phyloP scores from a whole-genome alignment of 1,140 invertebrate species.

The Eriocheir sinensis region DNA sequence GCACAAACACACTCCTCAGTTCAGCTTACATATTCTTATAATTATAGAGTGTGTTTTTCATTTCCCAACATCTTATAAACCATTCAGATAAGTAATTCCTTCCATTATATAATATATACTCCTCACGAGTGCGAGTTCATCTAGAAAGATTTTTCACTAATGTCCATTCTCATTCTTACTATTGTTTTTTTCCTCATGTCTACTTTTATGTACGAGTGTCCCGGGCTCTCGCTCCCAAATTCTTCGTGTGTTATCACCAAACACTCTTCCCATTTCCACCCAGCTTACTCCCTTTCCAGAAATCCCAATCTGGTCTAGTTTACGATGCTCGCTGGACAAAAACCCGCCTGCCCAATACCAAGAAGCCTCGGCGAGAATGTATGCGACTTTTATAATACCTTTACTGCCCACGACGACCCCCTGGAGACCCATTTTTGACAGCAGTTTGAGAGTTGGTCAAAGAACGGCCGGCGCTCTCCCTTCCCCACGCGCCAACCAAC shows the following conservation, averaged over 20 bases:
- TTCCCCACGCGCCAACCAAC: background rate
- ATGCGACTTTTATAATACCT: conserved; percentile 77
- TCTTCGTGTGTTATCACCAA: background rate
- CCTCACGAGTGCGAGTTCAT: too few species aligned
- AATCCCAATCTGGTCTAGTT: conserved; percentile 47
- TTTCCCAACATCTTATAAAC: too few species aligned
- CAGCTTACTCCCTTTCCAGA: background rate
- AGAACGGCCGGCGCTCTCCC: conserved; percentile 47
- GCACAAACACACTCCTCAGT: background rate
- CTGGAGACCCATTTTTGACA: conserved; percentile 72
- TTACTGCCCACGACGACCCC: conserved; percentile 69
- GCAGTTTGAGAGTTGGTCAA: conserved; percentile 76
- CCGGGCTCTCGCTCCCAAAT: background rate
- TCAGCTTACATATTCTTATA: too few species aligned
- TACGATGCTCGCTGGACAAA: conserved; percentile 55
- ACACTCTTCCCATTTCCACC: background rate
- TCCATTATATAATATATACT: too few species aligned
- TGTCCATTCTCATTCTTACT: background rate
- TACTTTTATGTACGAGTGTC: background rate
- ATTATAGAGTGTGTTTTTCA: too few species aligned
- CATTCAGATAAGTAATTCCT: too few species aligned
- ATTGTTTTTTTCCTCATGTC: background rate
- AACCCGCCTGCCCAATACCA: conserved; percentile 55
- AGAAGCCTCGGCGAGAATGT: conserved; percentile 53
- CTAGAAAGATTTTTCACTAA: too few species aligned